Conservation (phyloP, 2,113 vertebrate species). For the Tylochromis polylepis region DNA sequence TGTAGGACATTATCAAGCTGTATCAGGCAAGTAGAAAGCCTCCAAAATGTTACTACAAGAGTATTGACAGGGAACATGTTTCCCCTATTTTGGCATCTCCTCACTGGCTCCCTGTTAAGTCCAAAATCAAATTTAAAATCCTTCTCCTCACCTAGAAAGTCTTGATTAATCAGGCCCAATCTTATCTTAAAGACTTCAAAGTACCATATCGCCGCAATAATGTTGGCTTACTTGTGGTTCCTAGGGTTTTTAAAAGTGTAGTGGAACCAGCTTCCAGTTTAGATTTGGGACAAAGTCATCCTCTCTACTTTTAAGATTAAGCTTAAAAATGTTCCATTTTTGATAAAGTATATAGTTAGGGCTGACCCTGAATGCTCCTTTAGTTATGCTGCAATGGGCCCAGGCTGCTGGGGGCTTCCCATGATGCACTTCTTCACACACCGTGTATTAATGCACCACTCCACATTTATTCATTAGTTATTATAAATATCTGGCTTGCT, state of each 20-base stretch:
- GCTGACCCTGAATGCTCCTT: background rate
- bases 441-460: background rate
- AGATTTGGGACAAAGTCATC: fast-evolving
- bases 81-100: background rate
- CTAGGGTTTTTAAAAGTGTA: background rate
- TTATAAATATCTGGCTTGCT: background rate
- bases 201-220: background rate
- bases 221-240: background rate
- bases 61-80: background rate
- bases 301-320: background rate
- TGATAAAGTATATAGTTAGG: background rate
- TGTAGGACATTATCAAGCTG: fast-evolving
- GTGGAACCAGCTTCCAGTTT: background rate
- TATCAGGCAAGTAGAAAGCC: background rate
- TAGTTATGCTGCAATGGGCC: background rate
- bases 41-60: background rate
- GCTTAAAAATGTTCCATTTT: background rate
- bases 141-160: background rate
- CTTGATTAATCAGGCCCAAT: background rate
- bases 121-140: too few species aligned
- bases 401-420: background rate
- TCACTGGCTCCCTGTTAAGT: background rate
- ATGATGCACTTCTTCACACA: background rate
- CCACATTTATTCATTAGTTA: background rate
- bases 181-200: background rate